Evolutionary conservation across 2,113 vertebrate species (phyloP).

Genomic region (Lota lota): DNA sequence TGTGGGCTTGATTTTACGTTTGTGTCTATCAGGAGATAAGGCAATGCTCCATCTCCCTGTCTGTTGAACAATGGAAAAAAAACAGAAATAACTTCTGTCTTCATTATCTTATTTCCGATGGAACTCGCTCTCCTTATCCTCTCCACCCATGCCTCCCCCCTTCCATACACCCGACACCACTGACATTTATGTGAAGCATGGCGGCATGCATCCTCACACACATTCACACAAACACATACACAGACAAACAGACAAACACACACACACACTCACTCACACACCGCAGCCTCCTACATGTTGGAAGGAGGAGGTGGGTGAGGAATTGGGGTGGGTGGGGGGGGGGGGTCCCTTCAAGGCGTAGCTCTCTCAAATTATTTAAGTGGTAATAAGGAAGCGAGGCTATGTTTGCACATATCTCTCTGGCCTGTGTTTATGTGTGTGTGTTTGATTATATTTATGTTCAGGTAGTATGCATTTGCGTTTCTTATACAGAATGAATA

Average conservation of each 20-base stretch:
- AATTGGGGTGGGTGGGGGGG: conserved; percentile 9
- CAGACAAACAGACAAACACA: too few species aligned
- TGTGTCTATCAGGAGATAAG: conserved; percentile 55
- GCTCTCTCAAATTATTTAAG: conserved; percentile 41
- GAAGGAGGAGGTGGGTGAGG: background rate
- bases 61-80: conserved; percentile 20
- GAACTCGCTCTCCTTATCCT: conserved; percentile 75
- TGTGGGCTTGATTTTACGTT: conserved; percentile 3
- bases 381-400: too few species aligned
- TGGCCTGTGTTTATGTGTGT: too few species aligned
- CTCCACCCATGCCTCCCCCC: conserved; percentile 45
- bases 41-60: conserved; percentile 27
- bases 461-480: too few species aligned
- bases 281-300: too few species aligned
- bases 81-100: conserved; percentile 69
- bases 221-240: too few species aligned
- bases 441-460: too few species aligned
- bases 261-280: too few species aligned
- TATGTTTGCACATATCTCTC: too few species aligned
- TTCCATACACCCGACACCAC: conserved; percentile 49
- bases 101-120: conserved; percentile 77
- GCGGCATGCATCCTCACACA: conserved; percentile 30
- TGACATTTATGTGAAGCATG: conserved; percentile 76
- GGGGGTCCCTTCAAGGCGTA: conserved; percentile 24
- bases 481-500: too few species aligned